Evolutionary conservation across 2,888 invertebrate species (phyloP), one percentile per base, ranked within the genome.

Genomic region (Rhamnusium bicolor): DNA sequence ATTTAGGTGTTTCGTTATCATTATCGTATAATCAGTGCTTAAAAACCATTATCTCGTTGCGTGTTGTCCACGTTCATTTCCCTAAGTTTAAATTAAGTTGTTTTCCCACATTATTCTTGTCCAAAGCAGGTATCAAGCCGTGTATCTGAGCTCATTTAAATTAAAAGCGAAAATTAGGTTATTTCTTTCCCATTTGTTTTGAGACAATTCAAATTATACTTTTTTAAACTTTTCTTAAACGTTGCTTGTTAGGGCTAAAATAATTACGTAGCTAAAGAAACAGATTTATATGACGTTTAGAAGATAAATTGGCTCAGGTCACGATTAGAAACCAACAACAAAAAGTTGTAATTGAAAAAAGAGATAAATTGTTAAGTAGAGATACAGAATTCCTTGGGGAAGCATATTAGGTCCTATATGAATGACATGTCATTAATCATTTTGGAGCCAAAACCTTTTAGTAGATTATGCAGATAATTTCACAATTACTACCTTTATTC

Each of bases 311-410:
- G 56, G n/a, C 6, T 18, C 14, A 29, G 19, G 56, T 27, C 16
- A 29, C 56, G 56, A 58, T 58, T 58, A 58, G 27, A 58, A 29
- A 58, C 27, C 29, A 16, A 58, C 56, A 29, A 14, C 56, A 29
- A 29, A 58, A 58, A 58, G 56, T 58, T 58, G 56, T 58, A 58
- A n/a, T 21, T 29, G 56, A 18, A 27, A 65, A 63, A 65, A 27
- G 51, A 51, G 49, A 65, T 46, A 65, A 65, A 51, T 65, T 65
- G 21, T 65, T 65, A 51, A 65, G 51, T 65, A 49, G 27, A 65
- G 65, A 49, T 32, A 49, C 51, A 29, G 51, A 24, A 65, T 65
- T 65, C 65, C 65, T 65, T 29, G 3, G 47, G 65, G 65, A 27
- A 51, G 51, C 51, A 29, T 65, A 65, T 51, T 65, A 53, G 63